Conservation (phyloP, 2,888 invertebrate genomes). For the Caenorhabditis drosophilae region DNA sequence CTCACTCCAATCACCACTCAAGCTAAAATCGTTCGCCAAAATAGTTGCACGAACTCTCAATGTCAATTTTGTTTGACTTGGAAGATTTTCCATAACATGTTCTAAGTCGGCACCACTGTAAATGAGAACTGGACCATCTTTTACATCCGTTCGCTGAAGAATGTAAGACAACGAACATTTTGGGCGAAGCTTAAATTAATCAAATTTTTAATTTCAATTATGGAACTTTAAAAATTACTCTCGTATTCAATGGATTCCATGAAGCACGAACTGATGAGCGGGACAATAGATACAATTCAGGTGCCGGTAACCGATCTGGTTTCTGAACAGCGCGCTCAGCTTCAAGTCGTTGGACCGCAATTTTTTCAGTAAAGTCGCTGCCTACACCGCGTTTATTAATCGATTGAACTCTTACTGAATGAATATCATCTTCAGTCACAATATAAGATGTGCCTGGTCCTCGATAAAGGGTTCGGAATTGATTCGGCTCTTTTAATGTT, state of each 20-base stretch:
- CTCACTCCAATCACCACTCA: slow-evolving; percentile 20
- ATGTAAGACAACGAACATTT: slow-evolving; percentile 1
- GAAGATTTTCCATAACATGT: slow-evolving; percentile 9
- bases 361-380: slow-evolving; percentile 28
- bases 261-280: not conserved
- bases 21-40: not conserved
- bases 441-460: slow-evolving; percentile 30
- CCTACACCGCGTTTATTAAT: slow-evolving; percentile 3
- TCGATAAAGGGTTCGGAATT: slow-evolving; percentile 34
- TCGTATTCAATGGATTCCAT: not conserved
- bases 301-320: not conserved
- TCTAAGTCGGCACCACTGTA: not conserved
- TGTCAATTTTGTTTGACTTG: slow-evolving; percentile 4
- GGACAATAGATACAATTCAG: not conserved
- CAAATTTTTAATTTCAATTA: not conserved
- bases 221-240: not conserved
- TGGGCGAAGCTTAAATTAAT: not conserved
- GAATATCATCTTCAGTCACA: slow-evolving; percentile 43
- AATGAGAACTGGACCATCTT: not conserved
- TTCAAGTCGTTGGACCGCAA: slow-evolving; percentile 5
- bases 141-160: slow-evolving; percentile 7
- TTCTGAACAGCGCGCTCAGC: slow-evolving; percentile 10
- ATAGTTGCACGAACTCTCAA: slow-evolving; percentile 13
- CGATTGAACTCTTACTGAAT: slow-evolving; percentile 33
- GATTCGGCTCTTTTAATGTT: slow-evolving; percentile 8